A percentile compares a stretch with the other conserved stretches of the same genome.
These are phyloP conservation scores for Synanthedon myopaeformis DNA, from an alignment of 2,888 invertebrate genomes.

Conservation along the genomic window DNA sequence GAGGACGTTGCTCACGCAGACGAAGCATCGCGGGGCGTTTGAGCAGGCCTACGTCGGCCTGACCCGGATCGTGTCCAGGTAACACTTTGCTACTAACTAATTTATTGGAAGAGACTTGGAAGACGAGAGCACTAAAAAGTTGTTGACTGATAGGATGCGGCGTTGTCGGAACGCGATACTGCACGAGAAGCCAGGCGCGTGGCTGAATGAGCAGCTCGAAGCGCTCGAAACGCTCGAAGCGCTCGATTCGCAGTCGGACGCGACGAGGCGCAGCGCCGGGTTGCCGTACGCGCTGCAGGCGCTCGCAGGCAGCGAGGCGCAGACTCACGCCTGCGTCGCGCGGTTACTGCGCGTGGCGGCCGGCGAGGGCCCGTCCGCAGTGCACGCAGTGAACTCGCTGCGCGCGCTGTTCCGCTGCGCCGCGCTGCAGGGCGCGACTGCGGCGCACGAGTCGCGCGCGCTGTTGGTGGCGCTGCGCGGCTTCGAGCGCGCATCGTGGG, in stretches of 20 bases:
- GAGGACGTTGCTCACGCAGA: constrained; percentile 74
- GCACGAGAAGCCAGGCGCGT: constrained; percentile 72
- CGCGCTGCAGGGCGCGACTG: constrained; percentile 73
- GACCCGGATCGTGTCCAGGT: constrained; percentile 76
- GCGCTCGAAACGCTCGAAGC: constrained; percentile 60
- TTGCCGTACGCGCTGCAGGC: constrained; percentile 88
- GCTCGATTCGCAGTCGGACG: constrained; percentile 25
- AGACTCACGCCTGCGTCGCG: constrained; percentile 56
- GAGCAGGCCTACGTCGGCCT: constrained; percentile 95
- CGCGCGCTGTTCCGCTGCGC: constrained; percentile 84
- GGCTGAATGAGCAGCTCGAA: constrained; percentile 72
- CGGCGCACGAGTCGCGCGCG: constrained; percentile 76
- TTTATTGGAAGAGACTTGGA: too few relatives aligned
- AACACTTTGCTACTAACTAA: too few relatives aligned
- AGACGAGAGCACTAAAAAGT: too few relatives aligned
- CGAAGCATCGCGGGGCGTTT: constrained; percentile 97
- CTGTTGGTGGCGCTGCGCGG: constrained; percentile 79
- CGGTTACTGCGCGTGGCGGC: constrained; percentile 47
- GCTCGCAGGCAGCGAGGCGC: neutral
- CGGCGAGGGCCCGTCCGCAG: constrained; percentile 54
- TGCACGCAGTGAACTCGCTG: constrained; percentile 89
- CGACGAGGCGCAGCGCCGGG: constrained; percentile 93
- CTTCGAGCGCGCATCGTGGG: constrained; percentile 82
- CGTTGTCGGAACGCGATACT: constrained; percentile 46
- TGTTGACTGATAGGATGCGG: constrained; percentile 42